Base-by-base conservation (phyloP, 1,140 invertebrate genomes). In the Micrasema longulum region DNA sequence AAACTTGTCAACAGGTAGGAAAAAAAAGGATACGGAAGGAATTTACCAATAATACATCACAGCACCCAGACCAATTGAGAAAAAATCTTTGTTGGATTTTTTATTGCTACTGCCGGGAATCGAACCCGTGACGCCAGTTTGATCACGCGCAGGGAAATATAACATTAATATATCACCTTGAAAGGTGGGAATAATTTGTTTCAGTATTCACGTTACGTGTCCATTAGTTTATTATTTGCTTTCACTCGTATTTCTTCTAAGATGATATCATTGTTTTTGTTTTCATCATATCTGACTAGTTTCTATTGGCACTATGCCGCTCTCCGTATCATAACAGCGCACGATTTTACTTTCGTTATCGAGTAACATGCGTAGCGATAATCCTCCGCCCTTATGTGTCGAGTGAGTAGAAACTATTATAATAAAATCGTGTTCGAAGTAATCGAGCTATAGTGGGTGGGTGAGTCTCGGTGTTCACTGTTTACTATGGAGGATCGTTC, bases 231-330 rank as follows among this genome's bases (percentile, higher is more conserved):
- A 26, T 53, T 18, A 31, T 31, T 18, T 14, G 26, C 50, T 53
- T 53, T 53, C 50, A 35, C 50, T 53, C 14, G 7, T 26, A 31
- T 53, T 48, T 53, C 7, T 53, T 3, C n/a, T 20, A 53, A 53
- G 50, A 23, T 53, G 11, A 9, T 22, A 35, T 53, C 20, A 20
- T 31, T 31, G 26, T 31, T 31, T 7, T 31, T 31, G 26, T 31
- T 4, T 31, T 7, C 3, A 31, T 31, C 3, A 31, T 31, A 31
- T 31, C 26, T 31, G 2, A 48, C 47, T n/a, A 48, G 20, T 9
- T 5, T 11, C n/a, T 9, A 16, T 20, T 22, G 18, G n/a, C 43
- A 14, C 43, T 6, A 45, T 14, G 6, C 7, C 1, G 47, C 18
- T 48, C 16, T 2, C 47, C 20, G 14, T 20, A 18, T 18, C 20